Evolutionary conservation across 2,113 vertebrate species (phyloP), one percentile per base, ranked within the genome.

Genomic region (Stigmatopora nigra): DNA sequence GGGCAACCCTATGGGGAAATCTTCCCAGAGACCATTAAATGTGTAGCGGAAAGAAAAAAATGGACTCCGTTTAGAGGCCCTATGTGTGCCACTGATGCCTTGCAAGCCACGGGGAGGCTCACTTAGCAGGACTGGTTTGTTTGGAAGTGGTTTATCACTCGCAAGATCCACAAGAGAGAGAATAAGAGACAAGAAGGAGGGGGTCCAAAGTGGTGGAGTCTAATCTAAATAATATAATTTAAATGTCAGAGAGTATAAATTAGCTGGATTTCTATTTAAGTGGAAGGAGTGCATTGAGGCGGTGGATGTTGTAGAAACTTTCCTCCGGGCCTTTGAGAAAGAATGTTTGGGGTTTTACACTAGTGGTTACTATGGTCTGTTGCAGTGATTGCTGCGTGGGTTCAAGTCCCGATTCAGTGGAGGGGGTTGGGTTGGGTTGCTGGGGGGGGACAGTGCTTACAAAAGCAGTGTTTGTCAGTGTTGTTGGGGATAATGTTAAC

Each of bases 61-160:
- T 68, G 69, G 63, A 76, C 76, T 69, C 52, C 3, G 20, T 77
- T 80, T 71, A 73, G 73, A 72, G 56, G 63, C 71, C 61, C n/a
- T n/a, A 9, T 2, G 6, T 63, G 67, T 61, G 67, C 59, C n/a
- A 57, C 71, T 64, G 69, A 72, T 80, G 72, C 73, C 78, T 66
- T 56, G 16, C 51, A 70, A 76, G 72, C 77, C 79, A 71, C 60
- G 44, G 76, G 76, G 72, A 53, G 80, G 68, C 64, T 77, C 45
- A 57, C 56, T 65, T 80, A 71, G 77, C 77, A 73, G 72, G 67
- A 65, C 48, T 75, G 73, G 70, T 68, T 35, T 70, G 72, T 67
- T 78, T 69, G 72, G 72, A 71, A 63, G 71, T 77, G 74, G 75
- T 79, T 82, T 79, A 85, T 87, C 79, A 81, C 75, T 81, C 61